Conservation (phyloP, 35 echinoderm and acorn worm genomes). For the Holothuria glaberrima region DNA sequence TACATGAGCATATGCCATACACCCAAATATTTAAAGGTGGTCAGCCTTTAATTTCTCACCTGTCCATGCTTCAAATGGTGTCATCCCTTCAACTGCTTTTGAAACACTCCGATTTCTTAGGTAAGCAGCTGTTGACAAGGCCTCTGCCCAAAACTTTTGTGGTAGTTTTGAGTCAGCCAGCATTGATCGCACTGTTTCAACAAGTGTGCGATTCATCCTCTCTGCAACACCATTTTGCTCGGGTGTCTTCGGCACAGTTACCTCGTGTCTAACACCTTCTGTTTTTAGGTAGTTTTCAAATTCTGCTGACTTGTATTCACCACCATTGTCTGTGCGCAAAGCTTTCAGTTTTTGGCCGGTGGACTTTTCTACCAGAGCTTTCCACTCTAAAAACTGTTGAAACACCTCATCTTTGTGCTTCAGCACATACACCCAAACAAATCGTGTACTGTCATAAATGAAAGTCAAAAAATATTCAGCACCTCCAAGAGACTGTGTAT, state of each 20-base stretch:
- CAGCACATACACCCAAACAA: too few relatives aligned
- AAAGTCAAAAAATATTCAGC: too few relatives aligned
- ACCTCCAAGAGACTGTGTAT: too few relatives aligned
- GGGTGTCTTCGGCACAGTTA: slow-evolving; percentile 27
- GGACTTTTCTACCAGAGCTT: too few relatives aligned
- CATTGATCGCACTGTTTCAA: slow-evolving; percentile 19
- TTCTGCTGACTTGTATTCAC: not conserved
- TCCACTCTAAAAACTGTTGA: too few relatives aligned
- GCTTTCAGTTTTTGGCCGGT: not conserved
- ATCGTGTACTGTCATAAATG: too few relatives aligned
- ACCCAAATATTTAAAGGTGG: not conserved
- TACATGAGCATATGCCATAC: not conserved
- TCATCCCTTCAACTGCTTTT: not conserved
- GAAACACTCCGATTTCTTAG: not conserved
- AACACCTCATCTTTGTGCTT: too few relatives aligned
- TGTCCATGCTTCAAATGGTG: not conserved
- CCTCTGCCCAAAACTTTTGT: not conserved
- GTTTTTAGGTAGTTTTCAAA: slow-evolving; percentile 15
- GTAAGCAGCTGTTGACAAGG: not conserved
- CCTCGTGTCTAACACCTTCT: slow-evolving; percentile 1
- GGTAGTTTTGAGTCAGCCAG: not conserved
- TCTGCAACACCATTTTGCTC: not conserved
- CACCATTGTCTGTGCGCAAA: not conserved
- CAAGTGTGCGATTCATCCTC: slow-evolving; percentile 1
- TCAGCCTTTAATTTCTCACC: not conserved